Base-by-base conservation (phyloP, 2,113 vertebrate species). In the Gopherus evgoodei region DNA sequence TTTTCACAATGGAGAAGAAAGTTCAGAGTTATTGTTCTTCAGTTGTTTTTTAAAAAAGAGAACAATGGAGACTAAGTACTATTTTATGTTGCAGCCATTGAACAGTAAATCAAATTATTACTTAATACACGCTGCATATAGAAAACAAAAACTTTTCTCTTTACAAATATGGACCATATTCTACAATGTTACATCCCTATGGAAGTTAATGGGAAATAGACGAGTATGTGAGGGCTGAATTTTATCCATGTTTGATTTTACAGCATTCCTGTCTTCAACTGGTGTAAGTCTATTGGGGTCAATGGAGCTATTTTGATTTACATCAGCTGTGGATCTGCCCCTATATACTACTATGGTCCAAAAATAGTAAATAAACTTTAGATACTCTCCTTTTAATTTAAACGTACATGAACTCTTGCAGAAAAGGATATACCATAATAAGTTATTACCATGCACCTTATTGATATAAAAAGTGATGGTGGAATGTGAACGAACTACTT, bases 391-490 rank as follows among this genome's bases (percentile, higher is more conserved):
- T 69, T 69, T 69, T n/a, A 69, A 69, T 8, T 69, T 69, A n/a
- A 38, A 38, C 14, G 38, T 38, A 19, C 22, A 69, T n/a, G 19
- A 69, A n/a, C 35, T 93, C 87, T 94, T 88, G 79, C 85, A 78
- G 35, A 82, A 94, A 91, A 95, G 91, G n/a, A 53, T 10, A 87
- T 0, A 0, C 69, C 81, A 31, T 25, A 42, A 38, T 42, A 94
- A 88, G 65, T 93, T 96, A n/a, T 31, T 52, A 54, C 8, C 19
- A 4, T 69, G 75, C 54, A 6, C 42, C 95, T 94, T 90, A 81
- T 90, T 80, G 53, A 94, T 49, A 78, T 80, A 38, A 95, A 90
- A 89, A 93, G 52, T 44, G 69, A 90, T 87, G 89, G 83, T 92
- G 84, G 83, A n/a, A 31, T 81, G n/a, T 80, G 50, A 79, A 87